phyloP scores from a whole-genome alignment of 2,888 invertebrate species.

The Drosophila merina region DNA sequence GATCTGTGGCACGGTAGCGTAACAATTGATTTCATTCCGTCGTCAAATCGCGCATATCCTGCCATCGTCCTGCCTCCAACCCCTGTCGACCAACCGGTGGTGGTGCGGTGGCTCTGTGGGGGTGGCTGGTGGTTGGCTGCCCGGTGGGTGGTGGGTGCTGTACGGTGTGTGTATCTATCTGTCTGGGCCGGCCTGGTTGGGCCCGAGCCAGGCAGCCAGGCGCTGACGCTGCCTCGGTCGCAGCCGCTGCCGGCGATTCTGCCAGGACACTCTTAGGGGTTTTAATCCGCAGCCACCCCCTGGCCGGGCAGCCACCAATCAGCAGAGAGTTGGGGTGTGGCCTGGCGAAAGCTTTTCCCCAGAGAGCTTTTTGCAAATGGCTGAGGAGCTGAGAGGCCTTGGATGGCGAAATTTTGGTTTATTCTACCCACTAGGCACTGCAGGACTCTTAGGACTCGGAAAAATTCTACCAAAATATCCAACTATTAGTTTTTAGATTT shows the following conservation, averaged over 20 bases:
- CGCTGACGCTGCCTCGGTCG: constrained; percentile 58
- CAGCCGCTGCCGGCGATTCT: constrained; percentile 47
- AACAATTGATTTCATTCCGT: constrained; percentile 84
- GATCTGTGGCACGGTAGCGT: constrained; percentile 84
- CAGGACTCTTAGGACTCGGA: not conserved
- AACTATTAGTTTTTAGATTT: constrained; percentile 1
- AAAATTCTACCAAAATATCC: not conserved
- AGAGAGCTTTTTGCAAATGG: constrained; percentile 32
- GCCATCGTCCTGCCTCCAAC: constrained; percentile 58
- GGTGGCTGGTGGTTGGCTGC: constrained; percentile 48
- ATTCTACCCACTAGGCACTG: not conserved
- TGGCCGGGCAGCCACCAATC: constrained; percentile 82
- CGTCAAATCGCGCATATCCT: constrained; percentile 84
- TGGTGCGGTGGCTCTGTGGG: constrained; percentile 31
- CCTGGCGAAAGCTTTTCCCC: constrained; percentile 48
- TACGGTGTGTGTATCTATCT: constrained; percentile 48
- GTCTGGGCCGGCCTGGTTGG: constrained; percentile 35
- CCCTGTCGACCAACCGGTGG: constrained; percentile 34
- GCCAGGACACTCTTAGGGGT: constrained; percentile 76
- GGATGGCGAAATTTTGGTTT: not conserved
- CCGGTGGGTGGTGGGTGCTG: constrained; percentile 41
- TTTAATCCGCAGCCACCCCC: constrained; percentile 82
- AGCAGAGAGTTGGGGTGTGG: constrained; percentile 82
- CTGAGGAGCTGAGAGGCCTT: constrained; percentile 6
- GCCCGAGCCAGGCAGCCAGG: constrained; percentile 29